Conservation (phyloP, 2,113 vertebrate species). For the Ptilonorhynchus violaceus region DNA sequence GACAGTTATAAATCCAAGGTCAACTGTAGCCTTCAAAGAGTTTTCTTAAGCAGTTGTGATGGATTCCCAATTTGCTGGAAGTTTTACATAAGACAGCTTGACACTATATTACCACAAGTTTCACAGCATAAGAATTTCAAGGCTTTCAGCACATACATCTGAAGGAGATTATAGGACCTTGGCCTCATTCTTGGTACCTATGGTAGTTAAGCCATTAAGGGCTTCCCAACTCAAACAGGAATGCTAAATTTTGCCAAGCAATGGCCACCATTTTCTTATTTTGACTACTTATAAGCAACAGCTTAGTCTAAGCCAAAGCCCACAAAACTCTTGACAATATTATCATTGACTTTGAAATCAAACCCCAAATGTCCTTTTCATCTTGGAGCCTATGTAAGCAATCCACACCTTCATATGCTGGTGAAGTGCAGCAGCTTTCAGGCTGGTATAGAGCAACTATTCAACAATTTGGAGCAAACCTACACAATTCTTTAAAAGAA, state of each 20-base stretch:
- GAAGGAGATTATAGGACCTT: neutral
- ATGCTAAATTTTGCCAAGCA: neutral
- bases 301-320: neutral
- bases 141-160: neutral
- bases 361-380: neutral
- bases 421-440: neutral
- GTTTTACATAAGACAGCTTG: slow-evolving; percentile 57
- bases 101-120: neutral
- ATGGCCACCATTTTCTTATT: neutral
- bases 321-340: neutral
- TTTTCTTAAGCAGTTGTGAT: slow-evolving; percentile 76
- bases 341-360: neutral
- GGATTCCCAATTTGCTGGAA: slow-evolving; percentile 66
- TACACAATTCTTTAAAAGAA: neutral
- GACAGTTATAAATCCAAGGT: slow-evolving; percentile 83
- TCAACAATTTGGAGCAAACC: neutral
- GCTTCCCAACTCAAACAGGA: neutral
- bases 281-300: neutral
- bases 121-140: slow-evolving; percentile 9
- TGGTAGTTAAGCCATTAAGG: neutral
- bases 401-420: neutral
- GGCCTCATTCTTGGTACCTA: neutral
- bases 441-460: neutral
- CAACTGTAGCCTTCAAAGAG: slow-evolving; percentile 81
- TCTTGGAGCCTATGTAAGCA: neutral